Evolutionary conservation across 53 echinoderm and acorn worm genomes (phyloP).

Genomic region (Hippasteria phrygiana): DNA sequence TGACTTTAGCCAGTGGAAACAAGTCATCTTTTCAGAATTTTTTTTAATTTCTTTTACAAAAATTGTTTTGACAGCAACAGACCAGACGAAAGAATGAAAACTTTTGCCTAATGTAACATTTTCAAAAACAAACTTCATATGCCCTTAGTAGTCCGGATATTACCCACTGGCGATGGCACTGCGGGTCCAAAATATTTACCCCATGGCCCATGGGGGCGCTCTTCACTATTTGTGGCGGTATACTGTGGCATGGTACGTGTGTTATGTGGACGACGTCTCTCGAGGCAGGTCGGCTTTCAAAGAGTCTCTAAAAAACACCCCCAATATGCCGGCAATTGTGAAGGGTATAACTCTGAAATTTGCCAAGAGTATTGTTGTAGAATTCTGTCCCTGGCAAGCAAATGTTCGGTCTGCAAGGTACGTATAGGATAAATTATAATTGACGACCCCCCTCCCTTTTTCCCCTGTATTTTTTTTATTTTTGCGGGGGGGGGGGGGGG

Average conservation of each 20-base stretch:
- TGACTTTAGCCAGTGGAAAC: neutral
- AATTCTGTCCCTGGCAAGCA: slow-evolving; percentile 73
- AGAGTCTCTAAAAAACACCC: neutral
- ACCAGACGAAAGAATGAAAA: neutral
- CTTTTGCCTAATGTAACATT: neutral
- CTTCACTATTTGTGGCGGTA: neutral
- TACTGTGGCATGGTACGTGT: neutral
- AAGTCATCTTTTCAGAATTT: neutral
- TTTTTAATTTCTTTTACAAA: neutral
- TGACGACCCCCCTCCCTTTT: no score
- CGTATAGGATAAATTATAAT: no score
- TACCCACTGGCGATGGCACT: neutral
- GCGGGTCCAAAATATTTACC: no score
- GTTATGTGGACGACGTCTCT: no score
- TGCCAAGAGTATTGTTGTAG: slow-evolving; percentile 63
- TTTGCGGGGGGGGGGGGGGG: no score
- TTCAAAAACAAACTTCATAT: neutral
- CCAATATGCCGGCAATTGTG: slow-evolving; percentile 18
- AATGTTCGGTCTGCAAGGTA: slow-evolving; percentile 71
- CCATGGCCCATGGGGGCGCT: neutral
- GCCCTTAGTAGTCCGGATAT: neutral
- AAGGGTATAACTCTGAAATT: slow-evolving; percentile 49
- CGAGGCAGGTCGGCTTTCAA: neutral
- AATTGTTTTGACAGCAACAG: neutral
- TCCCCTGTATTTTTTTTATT: no score